Evolutionary conservation across 2,113 vertebrate species (phyloP), one percentile per base, ranked within the genome.

Genomic region (Campylomormyrus numenius): DNA sequence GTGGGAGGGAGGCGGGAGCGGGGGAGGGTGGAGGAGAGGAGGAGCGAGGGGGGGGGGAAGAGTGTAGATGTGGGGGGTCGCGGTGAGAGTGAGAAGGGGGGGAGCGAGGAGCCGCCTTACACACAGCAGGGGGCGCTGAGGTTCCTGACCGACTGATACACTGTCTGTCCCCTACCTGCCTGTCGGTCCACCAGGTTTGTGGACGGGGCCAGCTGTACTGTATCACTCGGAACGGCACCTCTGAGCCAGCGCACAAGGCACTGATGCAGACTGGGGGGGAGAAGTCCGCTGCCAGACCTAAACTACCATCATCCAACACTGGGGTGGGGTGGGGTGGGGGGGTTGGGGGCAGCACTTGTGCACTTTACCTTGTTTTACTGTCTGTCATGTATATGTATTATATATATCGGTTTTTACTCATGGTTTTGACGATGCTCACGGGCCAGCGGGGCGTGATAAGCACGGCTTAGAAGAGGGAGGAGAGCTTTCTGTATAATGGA

Each of bases 321-420:
- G 19, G 49, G 84, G 45, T 53, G 35, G 85, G 24, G 88, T 27
- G 85, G 86, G 74, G 27, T 50, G 24, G 80, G 49, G 39, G 39
- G 62, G 39, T 42, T 3, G 56, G 84, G 94, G 83, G 93, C 35
- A 94, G 95, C 95, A 96, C 95, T 95, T 91, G 92, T 94, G 95
- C 95, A 96, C 95, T 96, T 96, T 96, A 96, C 92, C 91, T 66
- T 91, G 46, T 91, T 91, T 86, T 87, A 46, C 1, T 19, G 62
- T 49, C 89, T 46, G 90, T 92, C 89, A 9, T 46, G 80, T 70
- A 27, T 77, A 77, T 80, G 15, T 80, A 13, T 42, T 39, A 80
- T 42, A 77, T 77, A 80, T 80, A 77, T 39, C 0, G 4, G 31
- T 77, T 77, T 35, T 77, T 19, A 77, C 70, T 7, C 35, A 10